Conservation (phyloP, 1,140 invertebrate genomes). For the Drosophila malerkotliana region DNA sequence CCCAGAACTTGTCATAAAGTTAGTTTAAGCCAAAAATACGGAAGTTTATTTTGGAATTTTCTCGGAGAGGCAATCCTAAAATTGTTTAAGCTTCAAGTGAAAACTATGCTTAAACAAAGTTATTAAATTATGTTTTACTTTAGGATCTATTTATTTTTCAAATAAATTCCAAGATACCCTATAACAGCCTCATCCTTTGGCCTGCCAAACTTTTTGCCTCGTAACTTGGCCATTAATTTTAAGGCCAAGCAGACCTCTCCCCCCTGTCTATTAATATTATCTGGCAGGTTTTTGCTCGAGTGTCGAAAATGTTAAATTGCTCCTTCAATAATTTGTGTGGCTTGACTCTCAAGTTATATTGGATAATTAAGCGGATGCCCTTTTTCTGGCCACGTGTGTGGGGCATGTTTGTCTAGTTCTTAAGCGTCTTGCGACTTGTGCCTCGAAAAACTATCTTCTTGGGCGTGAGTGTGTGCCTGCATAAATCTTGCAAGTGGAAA, state of each 20-base stretch:
- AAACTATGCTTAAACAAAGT: too few species aligned
- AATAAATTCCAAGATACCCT: too few species aligned
- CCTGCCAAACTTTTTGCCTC: constrained; percentile 3
- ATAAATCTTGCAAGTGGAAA: constrained; percentile 65
- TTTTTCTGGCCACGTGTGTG: constrained; percentile 11
- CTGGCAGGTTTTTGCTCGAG: constrained; percentile 27
- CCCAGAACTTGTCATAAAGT: constrained; percentile 32
- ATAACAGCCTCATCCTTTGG: too few species aligned
- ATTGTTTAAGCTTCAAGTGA: background rate
- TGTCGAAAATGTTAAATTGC: constrained; percentile 39
- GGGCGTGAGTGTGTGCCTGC: constrained; percentile 15
- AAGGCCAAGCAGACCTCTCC: background rate
- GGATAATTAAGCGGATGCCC: constrained; percentile 54
- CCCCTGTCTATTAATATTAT: constrained; percentile 5
- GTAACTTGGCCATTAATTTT: constrained; percentile 16
- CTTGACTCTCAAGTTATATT: constrained; percentile 62
- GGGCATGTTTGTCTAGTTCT: constrained; percentile 35
- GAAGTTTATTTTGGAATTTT: constrained; percentile 21
- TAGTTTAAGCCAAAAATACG: constrained; percentile 22
- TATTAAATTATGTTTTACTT: background rate
- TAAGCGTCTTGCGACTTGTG: constrained; percentile 40
- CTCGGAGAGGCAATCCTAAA: background rate
- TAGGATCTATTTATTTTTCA: background rate
- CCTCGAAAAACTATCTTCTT: constrained; percentile 1
- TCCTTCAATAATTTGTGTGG: constrained; percentile 55